These are phyloP conservation scores for Cebidichthys violaceus DNA, from an alignment of 2,113 vertebrate genomes.

Conservation along the genomic window DNA sequence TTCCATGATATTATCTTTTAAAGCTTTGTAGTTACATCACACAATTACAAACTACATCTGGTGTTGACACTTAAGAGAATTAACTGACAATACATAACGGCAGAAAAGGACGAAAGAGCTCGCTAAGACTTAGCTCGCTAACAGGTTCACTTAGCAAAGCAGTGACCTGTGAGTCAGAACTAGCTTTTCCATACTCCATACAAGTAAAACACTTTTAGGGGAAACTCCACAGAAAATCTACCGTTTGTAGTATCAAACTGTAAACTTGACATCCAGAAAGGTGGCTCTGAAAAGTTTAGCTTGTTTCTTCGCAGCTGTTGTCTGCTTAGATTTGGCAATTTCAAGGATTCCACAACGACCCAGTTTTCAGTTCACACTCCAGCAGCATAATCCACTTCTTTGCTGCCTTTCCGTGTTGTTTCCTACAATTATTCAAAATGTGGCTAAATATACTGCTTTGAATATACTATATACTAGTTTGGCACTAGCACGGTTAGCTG, in stretches of 20 bases:
- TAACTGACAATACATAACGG: not conserved
- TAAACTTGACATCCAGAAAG: too few relatives aligned
- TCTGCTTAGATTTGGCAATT: not conserved
- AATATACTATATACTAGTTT: too few relatives aligned
- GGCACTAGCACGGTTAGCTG: not conserved
- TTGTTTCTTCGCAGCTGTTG: not conserved
- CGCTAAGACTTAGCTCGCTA: not conserved
- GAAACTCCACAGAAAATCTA: too few relatives aligned
- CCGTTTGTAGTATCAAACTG: too few relatives aligned
- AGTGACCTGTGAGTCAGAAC: not conserved
- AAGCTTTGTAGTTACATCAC: not conserved
- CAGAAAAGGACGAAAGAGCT: not conserved
- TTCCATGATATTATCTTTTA: not conserved
- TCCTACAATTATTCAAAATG: not conserved
- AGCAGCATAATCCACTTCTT: not conserved
- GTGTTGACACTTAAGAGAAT: not conserved
- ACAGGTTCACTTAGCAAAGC: not conserved
- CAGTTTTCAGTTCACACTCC: not conserved
- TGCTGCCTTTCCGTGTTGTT: not conserved
- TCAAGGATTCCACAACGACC: not conserved
- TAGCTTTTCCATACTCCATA: not conserved
- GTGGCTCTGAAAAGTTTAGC: not conserved
- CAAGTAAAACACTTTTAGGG: not conserved
- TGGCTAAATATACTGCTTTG: not conserved
- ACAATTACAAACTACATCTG: not conserved